A percentile compares a stretch with the other conserved stretches of the same genome.
Evolutionary conservation across 2,113 vertebrate genomes (phyloP).

Genomic region (Muntiacus reevesi): DNA sequence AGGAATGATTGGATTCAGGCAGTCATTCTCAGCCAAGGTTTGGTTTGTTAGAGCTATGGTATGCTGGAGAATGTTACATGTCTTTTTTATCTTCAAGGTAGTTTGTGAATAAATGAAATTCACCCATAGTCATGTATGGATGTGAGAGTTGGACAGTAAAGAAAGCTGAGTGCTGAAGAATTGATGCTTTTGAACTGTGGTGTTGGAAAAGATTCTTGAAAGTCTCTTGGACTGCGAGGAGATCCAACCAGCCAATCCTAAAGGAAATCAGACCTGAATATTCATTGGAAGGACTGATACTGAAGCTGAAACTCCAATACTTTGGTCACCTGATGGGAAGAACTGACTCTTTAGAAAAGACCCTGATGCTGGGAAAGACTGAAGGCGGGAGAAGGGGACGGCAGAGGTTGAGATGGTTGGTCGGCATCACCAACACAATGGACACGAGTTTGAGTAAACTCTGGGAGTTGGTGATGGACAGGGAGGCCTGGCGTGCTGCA

Average conservation of each 20-base stretch:
- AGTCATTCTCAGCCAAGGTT: not conserved
- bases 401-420: not conserved
- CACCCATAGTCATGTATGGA: not conserved
- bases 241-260: not conserved
- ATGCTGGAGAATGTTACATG: not conserved
- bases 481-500: fast-evolving
- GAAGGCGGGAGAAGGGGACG: fast-evolving
- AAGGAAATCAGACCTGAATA: not conserved
- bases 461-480: fast-evolving
- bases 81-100: not conserved
- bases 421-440: not conserved
- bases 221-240: not conserved
- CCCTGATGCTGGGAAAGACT: not conserved
- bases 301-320: not conserved
- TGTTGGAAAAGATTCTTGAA: not conserved
- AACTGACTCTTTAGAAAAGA: not conserved
- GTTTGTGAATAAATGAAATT: not conserved
- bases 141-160: not conserved
- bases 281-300: not conserved
- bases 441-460: not conserved
- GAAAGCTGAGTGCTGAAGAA: not conserved
- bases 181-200: not conserved
- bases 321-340: not conserved
- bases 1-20: not conserved
- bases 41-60: not conserved